phyloP scores from a whole-genome alignment of 2,888 invertebrate genomes.

The Meloe dianella region DNA sequence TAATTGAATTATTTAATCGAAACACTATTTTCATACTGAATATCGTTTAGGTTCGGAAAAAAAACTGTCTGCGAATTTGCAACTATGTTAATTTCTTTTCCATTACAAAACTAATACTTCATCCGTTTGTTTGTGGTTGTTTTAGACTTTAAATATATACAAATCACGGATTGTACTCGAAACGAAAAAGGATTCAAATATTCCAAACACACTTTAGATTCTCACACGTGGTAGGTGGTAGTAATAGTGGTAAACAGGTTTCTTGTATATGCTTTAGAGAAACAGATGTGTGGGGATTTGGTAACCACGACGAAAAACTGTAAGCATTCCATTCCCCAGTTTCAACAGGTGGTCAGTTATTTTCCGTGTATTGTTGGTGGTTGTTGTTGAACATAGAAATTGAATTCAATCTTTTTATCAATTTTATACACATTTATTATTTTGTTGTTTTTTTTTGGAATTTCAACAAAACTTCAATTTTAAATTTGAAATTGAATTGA shows the following conservation, averaged over 20 bases:
- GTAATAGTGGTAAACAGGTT: background rate
- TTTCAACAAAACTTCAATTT: background rate
- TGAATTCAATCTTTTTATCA: background rate
- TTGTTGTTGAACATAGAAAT: conserved; percentile 8
- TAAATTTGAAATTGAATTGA: background rate
- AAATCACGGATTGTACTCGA: background rate
- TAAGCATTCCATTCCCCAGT: conserved; percentile 34
- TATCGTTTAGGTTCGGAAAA: background rate
- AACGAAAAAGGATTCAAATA: conserved; percentile 1
- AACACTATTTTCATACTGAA: background rate
- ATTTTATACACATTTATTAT: background rate
- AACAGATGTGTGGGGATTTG: conserved; percentile 41
- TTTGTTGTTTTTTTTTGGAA: background rate
- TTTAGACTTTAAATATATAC: background rate
- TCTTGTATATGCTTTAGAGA: conserved; percentile 21
- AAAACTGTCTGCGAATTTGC: background rate
- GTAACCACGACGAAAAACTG: conserved; percentile 43
- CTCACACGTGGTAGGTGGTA: conserved; percentile 13
- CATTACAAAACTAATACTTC: background rate
- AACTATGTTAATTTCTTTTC: background rate
- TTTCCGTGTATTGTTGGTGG: conserved; percentile 9
- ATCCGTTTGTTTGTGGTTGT: background rate
- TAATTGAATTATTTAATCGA: background rate
- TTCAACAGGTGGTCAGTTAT: conserved; percentile 47
- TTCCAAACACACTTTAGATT: conserved; percentile 23